Conservation (phyloP, 92 coral and sea anemone species). For the Parazoanthus atlanticus region DNA sequence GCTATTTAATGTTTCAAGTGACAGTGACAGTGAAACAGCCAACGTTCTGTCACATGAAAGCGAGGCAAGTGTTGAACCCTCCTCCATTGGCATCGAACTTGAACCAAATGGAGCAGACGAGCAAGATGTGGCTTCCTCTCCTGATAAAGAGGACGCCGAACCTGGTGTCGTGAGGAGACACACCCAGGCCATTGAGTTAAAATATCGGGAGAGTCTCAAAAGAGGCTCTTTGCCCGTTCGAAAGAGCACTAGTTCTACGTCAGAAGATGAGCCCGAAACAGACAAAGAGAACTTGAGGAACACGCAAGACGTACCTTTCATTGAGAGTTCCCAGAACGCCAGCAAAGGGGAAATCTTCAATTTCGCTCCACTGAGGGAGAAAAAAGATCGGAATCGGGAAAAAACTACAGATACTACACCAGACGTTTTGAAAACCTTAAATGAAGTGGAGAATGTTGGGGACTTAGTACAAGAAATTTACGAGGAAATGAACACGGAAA, state of each 20-base stretch:
- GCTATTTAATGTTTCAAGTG: slow-evolving; percentile 55
- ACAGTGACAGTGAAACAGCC: slow-evolving; percentile 53
- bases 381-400: background rate
- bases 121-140: slow-evolving; percentile 11
- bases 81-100: background rate
- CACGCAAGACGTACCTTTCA: background rate
- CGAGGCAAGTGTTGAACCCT: background rate
- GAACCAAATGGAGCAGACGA: slow-evolving; percentile 33
- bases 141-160: slow-evolving; percentile 16
- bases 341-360: background rate
- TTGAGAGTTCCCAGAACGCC: background rate
- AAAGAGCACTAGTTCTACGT: slow-evolving; percentile 29
- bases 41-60: slow-evolving; percentile 33
- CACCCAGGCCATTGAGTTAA: slow-evolving; percentile 59
- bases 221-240: slow-evolving; percentile 16
- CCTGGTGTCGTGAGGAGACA: slow-evolving; percentile 78
- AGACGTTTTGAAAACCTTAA: background rate
- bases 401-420: background rate
- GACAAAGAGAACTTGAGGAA: slow-evolving; percentile 17
- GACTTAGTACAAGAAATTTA: slow-evolving; percentile 52
- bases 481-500: slow-evolving; percentile 64
- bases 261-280: slow-evolving; percentile 43
- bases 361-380: background rate
- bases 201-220: slow-evolving; percentile 19
- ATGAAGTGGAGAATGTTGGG: slow-evolving; percentile 28